These are phyloP conservation scores for Homarus gammarus DNA, from an alignment of 2,888 invertebrate species.

Conservation along the genomic window DNA sequence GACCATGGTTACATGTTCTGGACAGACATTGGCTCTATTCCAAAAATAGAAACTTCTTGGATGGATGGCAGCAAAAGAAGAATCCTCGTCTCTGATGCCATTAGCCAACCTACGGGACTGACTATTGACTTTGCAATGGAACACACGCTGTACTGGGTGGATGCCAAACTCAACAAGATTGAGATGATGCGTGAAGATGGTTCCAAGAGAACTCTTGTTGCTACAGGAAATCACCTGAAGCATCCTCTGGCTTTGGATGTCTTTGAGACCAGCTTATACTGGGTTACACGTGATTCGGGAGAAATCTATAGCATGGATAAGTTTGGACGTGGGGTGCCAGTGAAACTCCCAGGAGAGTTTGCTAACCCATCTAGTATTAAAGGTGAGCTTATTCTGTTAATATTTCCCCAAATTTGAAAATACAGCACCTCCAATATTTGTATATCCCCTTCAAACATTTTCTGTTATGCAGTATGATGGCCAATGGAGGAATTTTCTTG, in stretches of 20 bases:
- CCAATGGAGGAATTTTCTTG: no score
- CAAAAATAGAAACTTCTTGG: constrained; percentile 97
- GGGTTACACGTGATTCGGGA: constrained; percentile 94
- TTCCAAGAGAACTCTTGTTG: constrained; percentile 82
- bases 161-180: constrained; percentile 93
- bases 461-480: no score
- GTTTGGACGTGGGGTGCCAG: constrained; percentile 95
- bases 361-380: constrained; percentile 91
- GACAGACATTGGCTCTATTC: constrained; percentile 93
- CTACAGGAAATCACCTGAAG: constrained; percentile 80
- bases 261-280: constrained; percentile 92
- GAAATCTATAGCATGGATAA: constrained; percentile 95
- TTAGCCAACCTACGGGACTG: constrained; percentile 92
- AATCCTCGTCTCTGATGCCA: constrained; percentile 88
- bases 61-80: constrained; percentile 96
- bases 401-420: no score
- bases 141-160: constrained; percentile 96
- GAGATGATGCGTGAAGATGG: constrained; percentile 93
- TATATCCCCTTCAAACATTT: no score
- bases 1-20: constrained; percentile 92
- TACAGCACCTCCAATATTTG: no score
- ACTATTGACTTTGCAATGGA: constrained; percentile 94
- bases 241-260: constrained; percentile 94
- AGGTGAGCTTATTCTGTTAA: no score
- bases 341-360: constrained; percentile 89